Conservation (phyloP, 2,113 vertebrate species). For the Albula glossodonta region DNA sequence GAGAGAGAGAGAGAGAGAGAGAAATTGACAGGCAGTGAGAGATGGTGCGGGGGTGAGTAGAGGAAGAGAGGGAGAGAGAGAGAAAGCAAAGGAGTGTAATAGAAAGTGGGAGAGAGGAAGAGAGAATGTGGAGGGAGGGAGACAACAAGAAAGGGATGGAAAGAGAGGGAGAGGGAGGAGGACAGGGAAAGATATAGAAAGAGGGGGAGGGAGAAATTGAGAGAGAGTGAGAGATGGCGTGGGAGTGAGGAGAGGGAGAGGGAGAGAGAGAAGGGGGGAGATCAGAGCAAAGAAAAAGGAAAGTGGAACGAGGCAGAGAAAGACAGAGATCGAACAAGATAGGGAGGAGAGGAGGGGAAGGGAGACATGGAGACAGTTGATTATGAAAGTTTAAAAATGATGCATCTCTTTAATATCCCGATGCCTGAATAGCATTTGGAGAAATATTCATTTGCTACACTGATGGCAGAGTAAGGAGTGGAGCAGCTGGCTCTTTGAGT, state of each 20-base stretch:
- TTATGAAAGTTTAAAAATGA: neutral
- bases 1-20: conserved; percentile 24
- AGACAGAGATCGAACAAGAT: neutral
- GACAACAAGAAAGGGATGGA: neutral
- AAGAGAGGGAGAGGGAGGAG: neutral
- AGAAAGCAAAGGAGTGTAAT: neutral
- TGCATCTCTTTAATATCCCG: neutral
- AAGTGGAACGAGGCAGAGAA: neutral
- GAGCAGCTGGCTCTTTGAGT: neutral
- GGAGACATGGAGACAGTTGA: neutral
- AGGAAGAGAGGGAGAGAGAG: conserved; percentile 40
- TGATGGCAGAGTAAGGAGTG: neutral
- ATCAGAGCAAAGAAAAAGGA: no score
- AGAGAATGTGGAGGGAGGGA: conserved; percentile 12
- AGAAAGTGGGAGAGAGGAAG: conserved; percentile 28
- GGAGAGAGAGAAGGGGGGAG: no score
- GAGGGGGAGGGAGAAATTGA: conserved; percentile 18
- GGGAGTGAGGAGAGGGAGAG: neutral
- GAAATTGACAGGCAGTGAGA: conserved; percentile 9
- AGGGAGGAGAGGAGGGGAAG: neutral
- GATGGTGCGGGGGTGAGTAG: neutral
- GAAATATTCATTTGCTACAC: neutral
- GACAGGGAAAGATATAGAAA: conserved; percentile 43
- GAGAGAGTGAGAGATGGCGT: neutral
- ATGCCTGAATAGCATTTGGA: neutral